Evolutionary conservation across 2,113 vertebrate species (phyloP), one percentile per base, ranked within the genome.

Genomic region (Malurus cyaneus): DNA sequence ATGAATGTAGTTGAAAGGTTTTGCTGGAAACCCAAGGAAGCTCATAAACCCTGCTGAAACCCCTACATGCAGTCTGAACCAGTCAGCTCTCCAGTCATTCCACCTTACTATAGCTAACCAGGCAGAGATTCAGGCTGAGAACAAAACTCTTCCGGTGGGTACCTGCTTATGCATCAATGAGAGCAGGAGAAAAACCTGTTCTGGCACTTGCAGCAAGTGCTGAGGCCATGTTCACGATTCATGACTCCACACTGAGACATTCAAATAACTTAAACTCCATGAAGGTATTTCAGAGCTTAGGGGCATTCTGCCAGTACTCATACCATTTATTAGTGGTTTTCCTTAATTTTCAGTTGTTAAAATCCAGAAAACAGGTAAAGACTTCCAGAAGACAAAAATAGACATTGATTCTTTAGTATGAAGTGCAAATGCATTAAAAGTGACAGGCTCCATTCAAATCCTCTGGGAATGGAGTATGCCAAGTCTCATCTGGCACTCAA

Each of bases 401-500:
- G 80, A 39, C 39, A 47, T 82, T 12, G 28, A 65, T 42, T 20
- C 28, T 61, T 74, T 77, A 80, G 50, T 24, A 49, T 12, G 34
- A 85, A 93, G 59, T 54, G 49, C 16, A 9, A 39, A 39, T 83
- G 80, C 88, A 91, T 88, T 91, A 89, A 79, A 96, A 95, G 76
- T 93, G 80, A 83, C 70, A 88, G 67, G 50, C 44, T 96, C 85
- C 29, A 61, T 93, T 91, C 85, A 93, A 94, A 76, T 80, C 85
- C 64, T 77, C 39, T 19, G 59, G 92, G 92, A 96, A 54, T 5
- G 20, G 67, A 53, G 25, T 26, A 66, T 93, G 95, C 91, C 94
- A 95, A 95, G 71, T 95, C 95, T 94, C 88, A 96, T 93, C 80
- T 91, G 86, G 91, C 79, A 85, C 78, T 86, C 79, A 89, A 87